phyloP scores from a whole-genome alignment of 2,797 vertebrate genomes.

The Varecia variegata region DNA sequence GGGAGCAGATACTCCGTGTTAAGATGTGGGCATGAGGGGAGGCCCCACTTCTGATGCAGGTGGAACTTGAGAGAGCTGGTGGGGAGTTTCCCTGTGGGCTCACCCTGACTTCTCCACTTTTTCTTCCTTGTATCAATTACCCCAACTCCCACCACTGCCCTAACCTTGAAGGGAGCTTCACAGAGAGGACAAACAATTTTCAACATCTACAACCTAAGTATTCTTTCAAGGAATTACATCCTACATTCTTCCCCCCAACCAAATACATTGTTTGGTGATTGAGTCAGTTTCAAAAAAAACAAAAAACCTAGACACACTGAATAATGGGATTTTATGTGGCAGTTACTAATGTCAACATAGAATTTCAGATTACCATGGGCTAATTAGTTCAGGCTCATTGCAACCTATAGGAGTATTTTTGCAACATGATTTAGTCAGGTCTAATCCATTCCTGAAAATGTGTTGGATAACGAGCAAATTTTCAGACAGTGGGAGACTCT shows the following conservation, averaged over 20 bases:
- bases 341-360: neutral
- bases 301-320: neutral
- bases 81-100: neutral
- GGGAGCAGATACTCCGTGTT: neutral
- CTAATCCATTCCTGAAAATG: constrained; percentile 3
- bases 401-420: neutral
- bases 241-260: neutral
- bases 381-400: neutral
- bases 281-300: neutral
- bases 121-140: neutral
- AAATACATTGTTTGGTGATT: neutral
- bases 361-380: neutral
- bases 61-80: neutral
- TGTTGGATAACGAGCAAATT: neutral
- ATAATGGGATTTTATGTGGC: neutral
- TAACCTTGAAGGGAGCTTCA: neutral
- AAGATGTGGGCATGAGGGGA: neutral
- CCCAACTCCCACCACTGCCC: neutral
- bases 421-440: neutral
- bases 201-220: neutral
- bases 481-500: neutral
- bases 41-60: neutral
- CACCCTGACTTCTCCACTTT: too few species aligned
- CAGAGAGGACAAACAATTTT: neutral
- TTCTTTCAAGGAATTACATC: neutral